These are phyloP conservation scores for Chaetophractus vellerosus DNA, from an alignment of 2,797 vertebrate genomes.

Conservation along the genomic window DNA sequence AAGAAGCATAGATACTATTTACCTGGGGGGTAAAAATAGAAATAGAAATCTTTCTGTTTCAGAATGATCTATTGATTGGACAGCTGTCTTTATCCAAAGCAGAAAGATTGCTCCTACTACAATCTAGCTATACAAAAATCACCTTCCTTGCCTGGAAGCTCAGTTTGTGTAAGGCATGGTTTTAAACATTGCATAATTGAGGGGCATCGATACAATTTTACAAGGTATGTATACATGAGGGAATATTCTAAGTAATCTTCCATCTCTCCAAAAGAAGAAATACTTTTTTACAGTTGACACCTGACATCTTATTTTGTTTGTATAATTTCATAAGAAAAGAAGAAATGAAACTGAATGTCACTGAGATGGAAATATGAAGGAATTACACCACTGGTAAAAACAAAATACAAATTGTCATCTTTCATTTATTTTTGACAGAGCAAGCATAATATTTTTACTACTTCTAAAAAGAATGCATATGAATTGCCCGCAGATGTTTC, in stretches of 20 bases:
- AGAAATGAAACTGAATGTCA: conserved; percentile 70
- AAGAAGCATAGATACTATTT: background rate
- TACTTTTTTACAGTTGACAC: conserved; percentile 61
- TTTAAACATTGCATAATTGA: background rate
- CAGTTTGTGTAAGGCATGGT: background rate
- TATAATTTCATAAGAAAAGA: conserved; percentile 59
- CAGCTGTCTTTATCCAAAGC: background rate
- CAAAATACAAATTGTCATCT: conserved; percentile 77
- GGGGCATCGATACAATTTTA: background rate
- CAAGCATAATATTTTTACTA: conserved; percentile 70
- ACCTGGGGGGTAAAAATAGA: background rate
- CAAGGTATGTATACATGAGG: conserved; percentile 58
- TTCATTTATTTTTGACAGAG: conserved; percentile 73
- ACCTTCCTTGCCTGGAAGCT: background rate
- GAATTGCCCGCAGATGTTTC: conserved; percentile 53
- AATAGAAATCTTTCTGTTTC: background rate
- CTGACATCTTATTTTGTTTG: conserved; percentile 74
- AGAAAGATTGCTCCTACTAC: background rate
- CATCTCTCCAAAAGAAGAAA: conserved; percentile 46
- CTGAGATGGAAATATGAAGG: conserved; percentile 59
- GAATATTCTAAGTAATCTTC: conserved; percentile 44
- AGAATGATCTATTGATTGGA: background rate
- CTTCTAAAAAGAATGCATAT: conserved; percentile 61
- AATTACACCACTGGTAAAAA: conserved; percentile 63
- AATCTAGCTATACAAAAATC: background rate